Percentiles rank a stretch among this genome's conserved stretches.
Evolutionary conservation across 2,888 invertebrate genomes (phyloP).

Genomic region (Euproctis similis): DNA sequence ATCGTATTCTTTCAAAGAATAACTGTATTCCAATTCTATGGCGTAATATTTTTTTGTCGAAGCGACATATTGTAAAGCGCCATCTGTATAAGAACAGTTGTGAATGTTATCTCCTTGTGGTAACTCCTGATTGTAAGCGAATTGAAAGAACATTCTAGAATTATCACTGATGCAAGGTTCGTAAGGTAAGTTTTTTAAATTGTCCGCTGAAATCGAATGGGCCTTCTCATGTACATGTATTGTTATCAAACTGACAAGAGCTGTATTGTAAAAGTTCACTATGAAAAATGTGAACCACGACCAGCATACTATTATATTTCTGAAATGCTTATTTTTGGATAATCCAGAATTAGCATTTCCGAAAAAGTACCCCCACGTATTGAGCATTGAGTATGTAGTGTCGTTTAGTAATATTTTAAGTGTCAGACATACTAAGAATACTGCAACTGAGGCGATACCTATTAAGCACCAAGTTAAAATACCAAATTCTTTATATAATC

Average conservation of each 20-base stretch:
- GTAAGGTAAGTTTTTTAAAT: constrained; percentile 27
- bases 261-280: constrained; percentile 45
- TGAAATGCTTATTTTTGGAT: constrained; percentile 27
- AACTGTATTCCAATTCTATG: constrained; percentile 33
- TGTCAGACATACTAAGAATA: constrained; percentile 20
- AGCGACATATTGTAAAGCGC: constrained; percentile 32
- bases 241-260: constrained; percentile 41
- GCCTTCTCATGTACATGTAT: constrained; percentile 26
- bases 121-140: constrained; percentile 33
- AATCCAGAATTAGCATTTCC: constrained; percentile 31
- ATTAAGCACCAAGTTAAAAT: constrained; percentile 37
- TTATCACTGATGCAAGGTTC: constrained; percentile 38
- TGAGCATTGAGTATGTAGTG: constrained; percentile 22
- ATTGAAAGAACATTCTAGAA: constrained; percentile 29
- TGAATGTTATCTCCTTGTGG: constrained; percentile 23
- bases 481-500: constrained; percentile 39
- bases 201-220: constrained; percentile 18
- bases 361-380: constrained; percentile 42
- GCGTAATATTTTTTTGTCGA: constrained; percentile 28
- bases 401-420: constrained; percentile 17
- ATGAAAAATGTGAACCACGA: constrained; percentile 50
- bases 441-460: constrained; percentile 21
- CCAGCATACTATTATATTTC: constrained; percentile 39
- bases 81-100: constrained; percentile 28
- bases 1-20: constrained; percentile 29